Base-by-base conservation (phyloP, 1,140 invertebrate genomes). In the Oryzaephilus surinamensis region DNA sequence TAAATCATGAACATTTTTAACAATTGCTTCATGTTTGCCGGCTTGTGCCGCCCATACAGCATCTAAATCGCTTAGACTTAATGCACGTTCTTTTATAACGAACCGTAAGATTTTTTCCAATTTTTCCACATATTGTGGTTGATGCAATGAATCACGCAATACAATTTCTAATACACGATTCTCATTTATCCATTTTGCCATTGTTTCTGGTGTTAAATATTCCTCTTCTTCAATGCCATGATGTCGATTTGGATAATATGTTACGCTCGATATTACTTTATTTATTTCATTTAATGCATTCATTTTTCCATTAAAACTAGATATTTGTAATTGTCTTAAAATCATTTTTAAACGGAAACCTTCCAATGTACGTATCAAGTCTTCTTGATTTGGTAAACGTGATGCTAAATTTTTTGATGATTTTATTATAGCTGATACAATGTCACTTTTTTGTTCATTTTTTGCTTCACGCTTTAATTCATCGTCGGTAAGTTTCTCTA, bases 251-350 rank as follows among this genome's bases (percentile, higher is more conserved):
- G 87, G 79, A 64, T 91, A 90, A 59, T 89, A 91, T 30, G 81
- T 81, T 23, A 94, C 87, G 58, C 81, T 86, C 16, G 84, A 81
- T 29, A 97, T 92, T 16, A 97, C 86, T 74, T 97, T 96, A 67
- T 98, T 98, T 21, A 98, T 90, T 76, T 98, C 95, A 68, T 97
- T 97, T 20, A 98, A 69, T 17, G 94, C 93, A 63, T 95, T 97
- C 95, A 98, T 98, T 72, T 97, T 97, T 6, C 94, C 93, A 70
- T 97, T 97, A 58, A 97, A 98, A 23, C 92, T 97, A 10, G 93
- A 97, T 59, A 97, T 94, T 74, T 96, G 89, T 34, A 97, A 67
- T 51, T 94, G 77, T 58, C 91, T 71, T 43, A 97, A 69, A 51
- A 97, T 95, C 86, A 97, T 96, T 72, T 94, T 93, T 43, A 97